phyloP scores from a whole-genome alignment of 2,113 vertebrate genomes.

The Ictalurus punctatus region DNA sequence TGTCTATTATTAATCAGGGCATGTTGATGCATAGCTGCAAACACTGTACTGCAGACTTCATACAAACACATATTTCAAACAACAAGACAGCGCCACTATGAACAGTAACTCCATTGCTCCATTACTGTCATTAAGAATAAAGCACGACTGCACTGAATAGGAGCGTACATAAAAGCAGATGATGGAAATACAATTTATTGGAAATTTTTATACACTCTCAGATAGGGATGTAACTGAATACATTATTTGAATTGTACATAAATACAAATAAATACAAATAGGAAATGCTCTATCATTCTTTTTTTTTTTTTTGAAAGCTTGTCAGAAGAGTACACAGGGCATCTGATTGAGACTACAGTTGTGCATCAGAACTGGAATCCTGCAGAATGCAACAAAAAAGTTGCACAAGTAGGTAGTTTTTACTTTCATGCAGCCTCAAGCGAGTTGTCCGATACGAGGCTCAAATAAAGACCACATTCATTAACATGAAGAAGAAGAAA shows the following conservation, averaged over 20 bases:
- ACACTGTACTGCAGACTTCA: neutral
- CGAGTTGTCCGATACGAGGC: neutral
- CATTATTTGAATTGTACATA: neutral
- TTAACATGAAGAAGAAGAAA: neutral
- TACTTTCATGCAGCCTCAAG: neutral
- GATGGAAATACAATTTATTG: neutral
- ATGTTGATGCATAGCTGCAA: neutral
- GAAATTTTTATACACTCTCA: neutral
- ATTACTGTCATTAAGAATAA: neutral
- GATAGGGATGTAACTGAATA: neutral
- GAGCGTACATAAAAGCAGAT: neutral
- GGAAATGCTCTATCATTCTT: neutral
- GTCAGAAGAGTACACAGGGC: neutral
- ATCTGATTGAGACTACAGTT: neutral
- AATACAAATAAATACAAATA: conserved; percentile 5
- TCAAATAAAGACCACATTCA: neutral
- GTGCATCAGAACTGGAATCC: neutral
- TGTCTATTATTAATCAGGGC: neutral
- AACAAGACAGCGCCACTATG: neutral
- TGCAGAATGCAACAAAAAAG: neutral
- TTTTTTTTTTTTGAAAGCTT: neutral
- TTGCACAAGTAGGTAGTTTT: neutral
- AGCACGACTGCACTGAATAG: neutral
- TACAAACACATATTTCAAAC: neutral
- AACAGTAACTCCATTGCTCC: neutral